Evolutionary conservation across 2,888 invertebrate species (phyloP), one percentile per base, ranked within the genome.

Genomic region (Noctuana brunneofusca): DNA sequence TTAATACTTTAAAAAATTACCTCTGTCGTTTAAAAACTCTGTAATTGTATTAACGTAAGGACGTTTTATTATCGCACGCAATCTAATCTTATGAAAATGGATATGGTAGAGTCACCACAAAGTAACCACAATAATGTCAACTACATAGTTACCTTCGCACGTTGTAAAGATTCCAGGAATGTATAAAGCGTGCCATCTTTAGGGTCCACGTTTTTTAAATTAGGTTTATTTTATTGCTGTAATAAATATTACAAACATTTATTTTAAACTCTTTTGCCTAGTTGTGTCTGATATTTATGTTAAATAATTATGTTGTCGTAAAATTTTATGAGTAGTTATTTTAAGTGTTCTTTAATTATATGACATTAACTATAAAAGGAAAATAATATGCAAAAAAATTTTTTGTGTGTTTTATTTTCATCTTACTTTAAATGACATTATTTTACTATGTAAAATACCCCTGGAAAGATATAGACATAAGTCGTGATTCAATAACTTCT

Each of bases 11-110:
- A 18, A 43, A 43, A 43, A 16, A 9, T 43, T 1, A 43, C 5
- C 4, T 14, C 14, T 12, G 27, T 32, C 27, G 32, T 38, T 58
- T 48, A 35, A 50, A 50, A 24, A 55, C 55, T 27, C 43, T 50
- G 16, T 58, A 22, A 41, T 58, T 38, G 22, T 50, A 18, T 18
- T 5, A 43, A 43, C 9, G 43, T 18, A 43, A 16, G 2, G 9
- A 18, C 14, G 20, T 32, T 32, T 32, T 32, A 32, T 11, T 32
- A 32, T 11, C 43, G 41, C 41, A 52, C 14, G 41, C 58, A 52
- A 58, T 57, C 16, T 58, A 50, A 58, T 59, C 41, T 59, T 52
- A 52, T 52, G 58, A 58, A 58, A 58, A 52, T 52, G 38, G 30
- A 58, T 58, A 58, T 41, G 27, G 24, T 18, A 41, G n/a, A 35